These are phyloP conservation scores for Heliconius congener DNA, from an alignment of 1,140 invertebrate genomes.

Conservation along the genomic window DNA sequence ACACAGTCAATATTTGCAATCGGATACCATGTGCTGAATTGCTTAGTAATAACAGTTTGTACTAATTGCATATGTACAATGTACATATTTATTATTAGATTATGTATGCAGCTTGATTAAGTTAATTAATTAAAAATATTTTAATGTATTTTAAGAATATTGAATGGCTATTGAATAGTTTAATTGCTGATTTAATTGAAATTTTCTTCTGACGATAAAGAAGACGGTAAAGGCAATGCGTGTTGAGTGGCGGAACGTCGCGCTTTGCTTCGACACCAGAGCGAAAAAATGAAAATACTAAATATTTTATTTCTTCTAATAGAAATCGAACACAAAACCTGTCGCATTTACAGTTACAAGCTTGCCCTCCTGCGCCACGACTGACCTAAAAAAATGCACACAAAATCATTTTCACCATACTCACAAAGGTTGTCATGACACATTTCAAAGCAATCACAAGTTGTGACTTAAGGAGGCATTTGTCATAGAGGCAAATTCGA, in stretches of 20 bases:
- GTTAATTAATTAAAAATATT: background rate
- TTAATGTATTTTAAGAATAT: too few species aligned
- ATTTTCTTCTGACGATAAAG: too few species aligned
- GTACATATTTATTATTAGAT: background rate
- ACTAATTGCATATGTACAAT: conserved; percentile 5
- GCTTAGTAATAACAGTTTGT: conserved; percentile 20
- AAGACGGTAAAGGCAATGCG: too few species aligned
- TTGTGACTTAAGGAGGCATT: conserved; percentile 17
- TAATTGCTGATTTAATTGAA: too few species aligned
- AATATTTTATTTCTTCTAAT: too few species aligned
- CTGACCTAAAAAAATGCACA: background rate
- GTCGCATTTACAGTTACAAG: too few species aligned
- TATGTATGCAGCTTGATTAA: background rate
- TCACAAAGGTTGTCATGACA: background rate
- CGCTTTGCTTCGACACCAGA: too few species aligned
- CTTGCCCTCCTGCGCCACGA: too few species aligned
- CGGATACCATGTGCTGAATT: conserved; percentile 22
- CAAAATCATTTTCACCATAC: background rate
- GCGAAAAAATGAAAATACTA: too few species aligned
- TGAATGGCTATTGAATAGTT: too few species aligned
- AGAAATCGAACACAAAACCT: too few species aligned
- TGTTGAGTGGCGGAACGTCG: too few species aligned
- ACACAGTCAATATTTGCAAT: conserved; percentile 20
- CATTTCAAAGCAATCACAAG: conserved; percentile 1
- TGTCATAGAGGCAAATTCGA: conserved; percentile 35